Percentiles rank a stretch among this genome's conserved stretches.
phyloP scores from a whole-genome alignment of 2,888 invertebrate genomes.

The Anoplius nigerrimus region DNA sequence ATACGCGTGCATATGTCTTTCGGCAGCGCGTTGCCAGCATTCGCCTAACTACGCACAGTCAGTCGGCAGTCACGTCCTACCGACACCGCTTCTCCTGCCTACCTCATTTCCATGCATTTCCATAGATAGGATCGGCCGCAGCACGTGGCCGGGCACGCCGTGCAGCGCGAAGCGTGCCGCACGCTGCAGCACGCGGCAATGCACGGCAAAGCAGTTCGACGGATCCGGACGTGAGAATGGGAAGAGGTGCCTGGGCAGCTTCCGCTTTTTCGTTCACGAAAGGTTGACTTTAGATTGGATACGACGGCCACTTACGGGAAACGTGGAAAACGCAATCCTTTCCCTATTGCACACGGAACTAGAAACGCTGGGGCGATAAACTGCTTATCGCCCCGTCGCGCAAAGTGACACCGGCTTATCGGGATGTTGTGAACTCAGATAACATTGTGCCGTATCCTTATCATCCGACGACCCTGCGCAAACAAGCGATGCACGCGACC shows the following conservation, averaged over 20 bases:
- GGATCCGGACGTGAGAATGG: too few species aligned
- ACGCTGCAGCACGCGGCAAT: too few species aligned
- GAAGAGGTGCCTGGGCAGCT: too few species aligned
- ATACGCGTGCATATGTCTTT: background rate
- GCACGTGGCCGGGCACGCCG: conserved; percentile 38
- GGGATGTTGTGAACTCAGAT: conserved; percentile 32
- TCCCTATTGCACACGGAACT: conserved; percentile 23
- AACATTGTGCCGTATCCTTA: conserved; percentile 30
- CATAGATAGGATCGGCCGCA: conserved; percentile 51
- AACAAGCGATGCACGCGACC: conserved; percentile 30
- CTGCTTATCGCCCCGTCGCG: conserved; percentile 30
- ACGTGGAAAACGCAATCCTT: conserved; percentile 13
- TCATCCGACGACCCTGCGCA: conserved; percentile 32
- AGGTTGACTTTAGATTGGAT: background rate
- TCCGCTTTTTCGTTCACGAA: too few species aligned
- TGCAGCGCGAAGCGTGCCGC: background rate
- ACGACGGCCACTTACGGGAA: background rate
- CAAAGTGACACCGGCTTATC: conserved; percentile 43
- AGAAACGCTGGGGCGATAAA: conserved; percentile 26
- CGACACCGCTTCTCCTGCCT: conserved; percentile 28
- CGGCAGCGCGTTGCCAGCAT: conserved; percentile 8
- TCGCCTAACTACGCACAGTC: conserved; percentile 7
- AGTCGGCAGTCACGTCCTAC: conserved; percentile 22
- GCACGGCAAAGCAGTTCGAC: too few species aligned
- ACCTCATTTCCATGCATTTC: conserved; percentile 52